Percentiles rank a stretch among this genome's conserved stretches.
Conservation (phyloP, 2,888 invertebrate genomes). For the Cetonia aurata region DNA sequence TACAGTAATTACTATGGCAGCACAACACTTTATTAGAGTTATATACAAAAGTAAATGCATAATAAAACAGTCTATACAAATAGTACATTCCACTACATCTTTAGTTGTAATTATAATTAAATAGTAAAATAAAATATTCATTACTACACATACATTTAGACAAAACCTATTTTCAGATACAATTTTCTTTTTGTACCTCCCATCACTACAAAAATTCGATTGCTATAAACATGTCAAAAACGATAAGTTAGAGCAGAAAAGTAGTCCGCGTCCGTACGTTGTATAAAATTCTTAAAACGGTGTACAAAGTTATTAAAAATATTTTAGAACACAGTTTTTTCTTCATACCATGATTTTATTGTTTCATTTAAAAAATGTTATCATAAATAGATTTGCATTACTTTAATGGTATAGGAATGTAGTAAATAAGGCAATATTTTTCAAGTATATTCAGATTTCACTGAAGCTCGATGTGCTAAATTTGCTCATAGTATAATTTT, state of each 20-base stretch:
- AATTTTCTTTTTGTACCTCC: neutral
- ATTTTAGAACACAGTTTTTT: slow-evolving; percentile 14
- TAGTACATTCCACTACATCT: neutral
- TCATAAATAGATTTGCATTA: slow-evolving; percentile 13
- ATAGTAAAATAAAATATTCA: slow-evolving; percentile 1
- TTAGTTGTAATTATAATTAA: too few relatives aligned
- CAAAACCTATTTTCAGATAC: neutral
- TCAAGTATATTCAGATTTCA: neutral
- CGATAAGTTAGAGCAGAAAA: slow-evolving; percentile 10
- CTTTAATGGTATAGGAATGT: slow-evolving; percentile 16
- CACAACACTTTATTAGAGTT: slow-evolving; percentile 24
- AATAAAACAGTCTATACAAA: slow-evolving; percentile 28
- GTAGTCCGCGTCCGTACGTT: slow-evolving; percentile 16
- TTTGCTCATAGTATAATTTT: slow-evolving; percentile 7
- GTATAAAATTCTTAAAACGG: slow-evolving; percentile 21
- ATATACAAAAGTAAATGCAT: slow-evolving; percentile 24
- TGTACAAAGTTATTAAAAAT: slow-evolving; percentile 37
- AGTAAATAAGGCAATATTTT: slow-evolving; percentile 31
- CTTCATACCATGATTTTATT: slow-evolving; percentile 14
- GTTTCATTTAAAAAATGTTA: slow-evolving; percentile 15
- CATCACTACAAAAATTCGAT: slow-evolving; percentile 22
- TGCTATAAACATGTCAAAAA: slow-evolving; percentile 28
- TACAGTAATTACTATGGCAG: slow-evolving; percentile 8
- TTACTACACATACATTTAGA: slow-evolving; percentile 11
- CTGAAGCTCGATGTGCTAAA: slow-evolving; percentile 29